Conservation (phyloP, 2,797 vertebrate species). For the Macroramphosus scolopax region DNA sequence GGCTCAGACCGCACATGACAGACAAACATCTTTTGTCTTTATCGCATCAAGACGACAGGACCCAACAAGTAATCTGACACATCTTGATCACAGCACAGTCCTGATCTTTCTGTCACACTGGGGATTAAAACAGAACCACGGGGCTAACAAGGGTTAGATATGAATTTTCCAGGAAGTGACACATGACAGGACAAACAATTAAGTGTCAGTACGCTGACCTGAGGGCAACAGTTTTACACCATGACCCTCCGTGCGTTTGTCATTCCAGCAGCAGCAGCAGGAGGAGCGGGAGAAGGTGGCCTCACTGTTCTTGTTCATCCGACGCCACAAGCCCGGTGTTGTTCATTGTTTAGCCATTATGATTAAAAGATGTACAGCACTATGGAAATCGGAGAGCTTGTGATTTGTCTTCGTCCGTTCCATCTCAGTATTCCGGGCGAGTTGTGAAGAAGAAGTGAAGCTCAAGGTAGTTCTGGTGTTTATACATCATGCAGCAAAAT, state of each 20-base stretch:
- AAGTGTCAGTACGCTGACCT: conserved; percentile 75
- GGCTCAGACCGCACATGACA: conserved; percentile 42
- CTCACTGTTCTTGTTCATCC: conserved; percentile 42
- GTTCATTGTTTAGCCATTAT: conserved; percentile 77
- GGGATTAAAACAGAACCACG: conserved; percentile 76
- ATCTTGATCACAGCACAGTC: conserved; percentile 75
- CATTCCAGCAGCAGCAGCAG: conserved; percentile 55
- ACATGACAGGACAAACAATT: conserved; percentile 81
- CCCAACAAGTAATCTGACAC: conserved; percentile 78
- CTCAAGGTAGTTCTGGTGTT: conserved; percentile 31
- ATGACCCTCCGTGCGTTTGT: conserved; percentile 71
- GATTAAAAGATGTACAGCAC: conserved; percentile 76
- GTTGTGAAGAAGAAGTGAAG: conserved; percentile 21
- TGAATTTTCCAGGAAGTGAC: conserved; percentile 80
- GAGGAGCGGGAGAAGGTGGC: conserved; percentile 4
- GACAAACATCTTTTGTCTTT: conserved; percentile 41
- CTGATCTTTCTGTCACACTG: conserved; percentile 73
- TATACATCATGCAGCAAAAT: conserved; percentile 4
- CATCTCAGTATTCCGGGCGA: conserved; percentile 48
- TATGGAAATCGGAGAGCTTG: conserved; percentile 59
- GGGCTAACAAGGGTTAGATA: conserved; percentile 75
- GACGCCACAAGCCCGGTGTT: conserved; percentile 53
- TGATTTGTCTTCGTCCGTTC: conserved; percentile 70
- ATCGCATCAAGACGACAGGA: conserved; percentile 65
- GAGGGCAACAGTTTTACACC: conserved; percentile 76